Conservation (phyloP, 2,888 invertebrate genomes). For the Camptogramma bilineatum region DNA sequence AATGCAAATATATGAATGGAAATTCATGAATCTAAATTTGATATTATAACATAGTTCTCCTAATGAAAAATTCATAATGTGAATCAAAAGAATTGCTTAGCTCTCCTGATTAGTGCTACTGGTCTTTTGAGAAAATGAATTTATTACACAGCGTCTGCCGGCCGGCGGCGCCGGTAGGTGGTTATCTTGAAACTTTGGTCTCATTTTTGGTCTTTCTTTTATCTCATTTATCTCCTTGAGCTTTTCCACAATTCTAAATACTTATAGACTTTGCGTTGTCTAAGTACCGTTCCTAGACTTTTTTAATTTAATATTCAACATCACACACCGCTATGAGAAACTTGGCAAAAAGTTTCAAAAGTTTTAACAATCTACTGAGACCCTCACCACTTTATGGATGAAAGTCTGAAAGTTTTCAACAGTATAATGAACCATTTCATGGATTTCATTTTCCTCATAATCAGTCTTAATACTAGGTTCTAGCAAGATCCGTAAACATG, state of each 20-base stretch:
- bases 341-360: conserved; percentile 14
- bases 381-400: conserved; percentile 15
- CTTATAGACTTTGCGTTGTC: neutral
- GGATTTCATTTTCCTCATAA: conserved; percentile 35
- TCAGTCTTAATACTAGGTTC: neutral
- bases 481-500: neutral
- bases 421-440: conserved; percentile 7
- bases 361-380: conserved; percentile 11
- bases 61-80: too few relatives aligned
- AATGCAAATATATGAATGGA: too few relatives aligned
- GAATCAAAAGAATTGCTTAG: too few relatives aligned
- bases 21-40: too few relatives aligned
- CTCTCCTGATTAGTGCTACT: too few relatives aligned
- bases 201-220: too few relatives aligned
- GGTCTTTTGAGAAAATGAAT: too few relatives aligned
- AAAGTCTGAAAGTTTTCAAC: conserved; percentile 10
- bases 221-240: neutral
- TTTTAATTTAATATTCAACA: conserved; percentile 1
- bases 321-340: conserved; percentile 6
- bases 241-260: neutral
- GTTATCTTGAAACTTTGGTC: too few relatives aligned
- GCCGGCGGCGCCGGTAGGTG: too few relatives aligned
- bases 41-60: too few relatives aligned
- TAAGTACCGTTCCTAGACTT: neutral
- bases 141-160: too few relatives aligned